Evolutionary conservation across 2,797 vertebrate genomes (phyloP).

Genomic region (Triplophysa bombifrons): DNA sequence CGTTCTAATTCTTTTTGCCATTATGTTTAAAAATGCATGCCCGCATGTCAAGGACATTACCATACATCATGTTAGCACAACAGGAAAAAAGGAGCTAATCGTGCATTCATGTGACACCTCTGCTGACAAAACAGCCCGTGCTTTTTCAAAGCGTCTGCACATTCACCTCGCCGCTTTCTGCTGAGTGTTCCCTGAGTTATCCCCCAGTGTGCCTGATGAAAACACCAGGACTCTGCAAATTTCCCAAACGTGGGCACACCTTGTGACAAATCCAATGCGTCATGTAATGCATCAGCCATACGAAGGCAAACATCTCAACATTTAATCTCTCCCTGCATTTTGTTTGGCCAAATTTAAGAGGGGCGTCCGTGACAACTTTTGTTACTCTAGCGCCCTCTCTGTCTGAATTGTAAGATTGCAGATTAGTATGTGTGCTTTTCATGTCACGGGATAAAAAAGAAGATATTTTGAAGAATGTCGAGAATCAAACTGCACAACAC

Average conservation of each 20-base stretch:
- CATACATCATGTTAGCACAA: slow-evolving; percentile 31
- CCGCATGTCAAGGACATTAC: slow-evolving; percentile 47
- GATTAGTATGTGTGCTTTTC: no score
- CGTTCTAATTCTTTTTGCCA: slow-evolving; percentile 22
- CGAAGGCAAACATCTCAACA: slow-evolving; percentile 46
- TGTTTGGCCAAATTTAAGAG: slow-evolving; percentile 31
- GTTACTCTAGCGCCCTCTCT: no score
- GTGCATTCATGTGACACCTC: slow-evolving; percentile 60
- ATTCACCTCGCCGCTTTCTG: slow-evolving; percentile 49
- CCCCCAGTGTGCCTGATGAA: slow-evolving; percentile 51
- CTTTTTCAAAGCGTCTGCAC: slow-evolving; percentile 53
- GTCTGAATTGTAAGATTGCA: no score
- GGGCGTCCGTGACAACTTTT: neutral
- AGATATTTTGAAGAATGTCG: no score
- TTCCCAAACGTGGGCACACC: slow-evolving; percentile 44
- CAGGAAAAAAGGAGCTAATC: slow-evolving; percentile 38
- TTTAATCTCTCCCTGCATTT: slow-evolving; percentile 45
- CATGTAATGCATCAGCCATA: slow-evolving; percentile 52
- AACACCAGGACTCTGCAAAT: slow-evolving; percentile 51
- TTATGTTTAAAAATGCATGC: slow-evolving; percentile 57
- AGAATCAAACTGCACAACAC: no score
- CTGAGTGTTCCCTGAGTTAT: slow-evolving; percentile 35
- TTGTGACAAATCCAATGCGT: slow-evolving; percentile 54
- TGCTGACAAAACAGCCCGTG: slow-evolving; percentile 65
- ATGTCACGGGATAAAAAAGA: no score